phyloP scores from a whole-genome alignment of 2,888 invertebrate genomes.

The Silvanus unidentatus region DNA sequence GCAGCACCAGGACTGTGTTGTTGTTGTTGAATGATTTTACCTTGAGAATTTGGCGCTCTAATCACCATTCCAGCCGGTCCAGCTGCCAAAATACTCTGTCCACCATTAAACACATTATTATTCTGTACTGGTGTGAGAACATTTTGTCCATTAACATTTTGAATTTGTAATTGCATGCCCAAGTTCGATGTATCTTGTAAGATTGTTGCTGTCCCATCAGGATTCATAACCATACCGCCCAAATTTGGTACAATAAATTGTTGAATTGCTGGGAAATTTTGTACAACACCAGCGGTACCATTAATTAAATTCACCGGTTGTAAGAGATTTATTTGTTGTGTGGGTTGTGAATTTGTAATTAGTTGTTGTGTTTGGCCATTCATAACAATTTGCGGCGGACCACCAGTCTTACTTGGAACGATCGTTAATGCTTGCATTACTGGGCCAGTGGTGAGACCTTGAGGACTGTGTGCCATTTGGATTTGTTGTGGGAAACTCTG shows the following conservation, averaged over 20 bases:
- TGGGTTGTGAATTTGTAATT: conserved; percentile 51
- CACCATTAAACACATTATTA: conserved; percentile 57
- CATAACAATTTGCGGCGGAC: conserved; percentile 70
- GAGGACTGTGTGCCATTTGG: conserved; percentile 61
- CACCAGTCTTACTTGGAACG: conserved; percentile 68
- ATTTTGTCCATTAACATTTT: conserved; percentile 74
- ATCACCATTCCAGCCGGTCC: conserved; percentile 72
- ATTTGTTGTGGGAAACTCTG: conserved; percentile 66
- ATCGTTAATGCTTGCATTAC: conserved; percentile 72
- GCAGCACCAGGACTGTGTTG: conserved; percentile 62
- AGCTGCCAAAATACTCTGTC: conserved; percentile 60
- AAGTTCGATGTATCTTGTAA: conserved; percentile 63
- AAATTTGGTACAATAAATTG: conserved; percentile 78
- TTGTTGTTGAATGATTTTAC: conserved; percentile 59
- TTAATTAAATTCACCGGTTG: conserved; percentile 80
- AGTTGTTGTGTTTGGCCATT: conserved; percentile 69
- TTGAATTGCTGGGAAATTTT: conserved; percentile 73
- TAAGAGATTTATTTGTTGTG: conserved; percentile 64
- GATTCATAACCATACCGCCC: conserved; percentile 76
- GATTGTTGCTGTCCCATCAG: conserved; percentile 65
- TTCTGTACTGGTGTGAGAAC: conserved; percentile 69
- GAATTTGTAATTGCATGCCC: conserved; percentile 70
- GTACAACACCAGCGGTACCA: conserved; percentile 61
- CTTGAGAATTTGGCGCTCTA: conserved; percentile 66
- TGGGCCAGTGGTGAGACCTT: conserved; percentile 60